Conservation (phyloP, 2,888 invertebrate species). For the Caenorhabditis sulstoni region DNA sequence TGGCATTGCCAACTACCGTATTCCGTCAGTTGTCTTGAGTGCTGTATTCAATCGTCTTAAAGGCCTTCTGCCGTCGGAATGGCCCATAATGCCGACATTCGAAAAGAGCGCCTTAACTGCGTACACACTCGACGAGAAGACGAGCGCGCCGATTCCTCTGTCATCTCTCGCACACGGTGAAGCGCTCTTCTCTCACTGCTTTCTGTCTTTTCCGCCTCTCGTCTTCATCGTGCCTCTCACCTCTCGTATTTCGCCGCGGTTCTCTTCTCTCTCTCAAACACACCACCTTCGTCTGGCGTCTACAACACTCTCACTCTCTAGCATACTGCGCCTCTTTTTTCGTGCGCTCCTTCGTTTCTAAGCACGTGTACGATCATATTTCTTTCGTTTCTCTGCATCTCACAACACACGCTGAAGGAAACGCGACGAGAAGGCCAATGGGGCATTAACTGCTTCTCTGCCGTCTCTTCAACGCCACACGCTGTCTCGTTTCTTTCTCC, state of each 20-base stretch:
- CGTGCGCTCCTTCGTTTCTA: no score
- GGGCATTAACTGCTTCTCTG: no score
- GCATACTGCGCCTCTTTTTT: neutral
- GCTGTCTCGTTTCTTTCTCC: conserved; percentile 1
- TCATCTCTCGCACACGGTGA: neutral
- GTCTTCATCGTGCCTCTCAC: neutral
- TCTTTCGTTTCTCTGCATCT: no score
- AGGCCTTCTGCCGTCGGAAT: conserved; percentile 39
- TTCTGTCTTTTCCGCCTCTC: conserved; percentile 3
- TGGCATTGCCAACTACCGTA: conserved; percentile 25
- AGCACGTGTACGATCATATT: no score
- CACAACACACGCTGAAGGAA: no score
- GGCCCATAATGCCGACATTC: conserved; percentile 60
- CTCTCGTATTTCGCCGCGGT: neutral
- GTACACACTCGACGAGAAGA: conserved; percentile 49
- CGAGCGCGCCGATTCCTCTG: conserved; percentile 28
- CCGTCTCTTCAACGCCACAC: neutral
- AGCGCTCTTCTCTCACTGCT: conserved; percentile 15
- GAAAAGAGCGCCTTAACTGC: conserved; percentile 48
- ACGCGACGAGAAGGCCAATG: no score
- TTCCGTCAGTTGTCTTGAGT: conserved; percentile 25
- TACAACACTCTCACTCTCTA: neutral
- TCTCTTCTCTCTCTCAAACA: neutral
- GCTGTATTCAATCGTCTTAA: conserved; percentile 46
- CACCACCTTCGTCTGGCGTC: neutral